Evolutionary conservation across 2,888 invertebrate species (phyloP).

Genomic region (Oxyteleia sp.): DNA sequence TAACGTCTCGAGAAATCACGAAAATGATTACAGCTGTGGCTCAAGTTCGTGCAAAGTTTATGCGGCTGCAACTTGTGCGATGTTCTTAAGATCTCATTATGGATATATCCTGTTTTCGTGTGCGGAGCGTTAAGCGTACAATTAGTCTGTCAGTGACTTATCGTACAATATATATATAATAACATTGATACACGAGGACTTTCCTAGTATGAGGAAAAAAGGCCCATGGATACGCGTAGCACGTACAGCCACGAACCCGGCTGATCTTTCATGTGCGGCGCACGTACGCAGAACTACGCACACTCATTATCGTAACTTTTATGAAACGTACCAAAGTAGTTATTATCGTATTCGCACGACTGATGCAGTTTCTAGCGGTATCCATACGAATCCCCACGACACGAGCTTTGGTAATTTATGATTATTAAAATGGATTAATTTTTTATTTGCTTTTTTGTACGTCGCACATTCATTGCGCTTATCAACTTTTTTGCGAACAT

Average conservation of each 20-base stretch:
- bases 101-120: no score
- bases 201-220: no score
- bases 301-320: conserved; percentile 60
- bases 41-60: no score
- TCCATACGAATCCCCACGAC: conserved; percentile 22
- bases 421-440: conserved; percentile 39
- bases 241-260: background rate
- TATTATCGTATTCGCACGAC: conserved; percentile 72
- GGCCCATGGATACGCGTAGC: no score
- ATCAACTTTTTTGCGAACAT: conserved; percentile 21
- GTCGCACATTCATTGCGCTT: conserved; percentile 3
- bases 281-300: conserved; percentile 58
- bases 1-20: no score
- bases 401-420: conserved; percentile 31
- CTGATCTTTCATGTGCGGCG: conserved; percentile 48
- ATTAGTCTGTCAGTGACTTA: no score
- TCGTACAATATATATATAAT: no score
- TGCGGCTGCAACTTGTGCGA: no score
- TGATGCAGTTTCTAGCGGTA: conserved; percentile 45
- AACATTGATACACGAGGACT: no score
- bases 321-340: conserved; percentile 40
- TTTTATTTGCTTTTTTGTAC: background rate
- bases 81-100: no score
- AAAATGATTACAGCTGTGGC: no score
- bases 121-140: no score